Conservation (phyloP, 2,113 vertebrate species). For the Gymnobelideus leadbeateri region DNA sequence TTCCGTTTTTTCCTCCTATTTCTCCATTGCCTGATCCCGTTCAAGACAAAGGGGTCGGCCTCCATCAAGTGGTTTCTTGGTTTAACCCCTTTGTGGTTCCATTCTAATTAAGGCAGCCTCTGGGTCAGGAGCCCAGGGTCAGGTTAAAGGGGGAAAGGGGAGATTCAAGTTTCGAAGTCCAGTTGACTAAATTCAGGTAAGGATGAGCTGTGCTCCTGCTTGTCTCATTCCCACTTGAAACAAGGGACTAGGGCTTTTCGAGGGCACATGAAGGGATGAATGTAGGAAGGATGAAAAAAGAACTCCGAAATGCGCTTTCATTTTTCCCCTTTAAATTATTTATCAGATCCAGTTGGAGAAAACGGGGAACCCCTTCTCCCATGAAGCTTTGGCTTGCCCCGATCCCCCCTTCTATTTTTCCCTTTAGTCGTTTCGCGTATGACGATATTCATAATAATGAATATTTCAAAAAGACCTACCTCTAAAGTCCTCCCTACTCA, state of each 20-base stretch:
- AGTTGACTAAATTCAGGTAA: neutral
- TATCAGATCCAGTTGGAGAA: neutral
- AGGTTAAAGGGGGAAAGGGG: neutral
- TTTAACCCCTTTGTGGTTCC: conserved; percentile 28
- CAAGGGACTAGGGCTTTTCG: neutral
- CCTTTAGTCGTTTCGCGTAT: neutral
- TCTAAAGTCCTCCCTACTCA: neutral
- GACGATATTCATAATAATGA: neutral
- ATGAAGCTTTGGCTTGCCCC: neutral
- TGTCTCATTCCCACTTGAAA: neutral
- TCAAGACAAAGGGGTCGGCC: conserved; percentile 74
- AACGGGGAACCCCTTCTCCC: neutral
- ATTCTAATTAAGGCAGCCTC: neutral
- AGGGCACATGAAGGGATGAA: neutral
- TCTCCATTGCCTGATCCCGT: conserved; percentile 39
- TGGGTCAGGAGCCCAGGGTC: neutral
- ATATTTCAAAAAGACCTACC: neutral
- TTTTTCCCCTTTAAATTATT: neutral
- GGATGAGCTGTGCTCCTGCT: neutral
- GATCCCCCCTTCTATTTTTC: neutral
- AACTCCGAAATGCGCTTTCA: neutral
- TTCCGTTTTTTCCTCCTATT: conserved; percentile 68
- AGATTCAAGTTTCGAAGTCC: neutral
- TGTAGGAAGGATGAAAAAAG: neutral
- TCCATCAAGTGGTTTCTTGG: conserved; percentile 58